Evolutionary conservation across 64 coral and sea anemone genomes (phyloP), one percentile per base, ranked within the genome.

Genomic region (Dendrophyllia cribrosa): DNA sequence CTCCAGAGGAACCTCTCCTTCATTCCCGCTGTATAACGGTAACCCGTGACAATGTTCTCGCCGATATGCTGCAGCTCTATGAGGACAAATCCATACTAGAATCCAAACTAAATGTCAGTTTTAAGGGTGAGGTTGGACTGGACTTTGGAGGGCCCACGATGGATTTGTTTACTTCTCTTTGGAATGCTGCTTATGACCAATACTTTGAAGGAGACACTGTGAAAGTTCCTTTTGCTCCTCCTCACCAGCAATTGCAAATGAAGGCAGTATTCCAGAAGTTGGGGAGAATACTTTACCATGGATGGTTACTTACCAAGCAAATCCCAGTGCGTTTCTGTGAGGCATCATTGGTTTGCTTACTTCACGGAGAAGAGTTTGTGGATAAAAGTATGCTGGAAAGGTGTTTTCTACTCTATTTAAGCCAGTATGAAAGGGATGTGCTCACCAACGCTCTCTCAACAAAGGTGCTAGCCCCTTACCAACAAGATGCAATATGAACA

Each of bases 381-480:
- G 59, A 62, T 86, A 70, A 92, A 10, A 11, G 49, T 17, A 70
- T 62, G 7, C 70, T 92, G 5, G 51, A 85, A 67, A 92, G 58
- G 51, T 92, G 69, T 16, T 92, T 92, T 13, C 80, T 92, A 74
- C 9, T 86, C 24, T 92, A 92, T 67, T 49, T 92, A 20, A 92
- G 69, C 79, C 90, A 76, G 43, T 92, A 76, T 75, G 81, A 92
- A 92, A 85, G 90, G 53, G 89, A 92, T 66, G 46, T 77, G 21
- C 7, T 92, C 9, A 86, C 44, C 19, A 70, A 74, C 59, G 70
- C 23, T 20, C 53, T 92, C 43, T 64, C 59, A 65, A 66, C 80
- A 65, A 59, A 47, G 10, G 17, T 66, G 7, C 56, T 78, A 64
- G 72, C 87, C 23, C 4, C 55, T 66, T 89, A 22, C 21, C 60